These are phyloP conservation scores for Eremophila alpestris DNA, from an alignment of 2,797 vertebrate genomes.

Conservation along the genomic window DNA sequence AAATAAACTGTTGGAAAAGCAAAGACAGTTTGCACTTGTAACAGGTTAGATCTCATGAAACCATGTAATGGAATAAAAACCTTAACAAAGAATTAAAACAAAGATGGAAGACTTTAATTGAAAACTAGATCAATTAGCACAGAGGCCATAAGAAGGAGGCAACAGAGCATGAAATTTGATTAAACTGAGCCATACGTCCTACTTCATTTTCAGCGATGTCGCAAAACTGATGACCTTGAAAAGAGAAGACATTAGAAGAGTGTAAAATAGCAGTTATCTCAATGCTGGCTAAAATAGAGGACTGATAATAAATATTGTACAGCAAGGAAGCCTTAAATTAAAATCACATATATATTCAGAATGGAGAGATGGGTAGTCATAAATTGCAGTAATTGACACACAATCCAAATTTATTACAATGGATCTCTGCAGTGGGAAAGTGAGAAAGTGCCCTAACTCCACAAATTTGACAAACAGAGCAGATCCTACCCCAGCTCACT, in stretches of 20 bases:
- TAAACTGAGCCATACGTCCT: slow-evolving; percentile 75
- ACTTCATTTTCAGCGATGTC: slow-evolving; percentile 72
- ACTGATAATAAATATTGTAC: slow-evolving; percentile 67
- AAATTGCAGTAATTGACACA: slow-evolving; percentile 75
- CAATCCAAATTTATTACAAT: slow-evolving; percentile 75
- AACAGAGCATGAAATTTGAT: slow-evolving; percentile 82
- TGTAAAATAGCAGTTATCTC: slow-evolving; percentile 57
- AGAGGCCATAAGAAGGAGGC: slow-evolving; percentile 75
- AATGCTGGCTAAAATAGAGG: slow-evolving; percentile 42
- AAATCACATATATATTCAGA: slow-evolving; percentile 71
- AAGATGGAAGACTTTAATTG: slow-evolving; percentile 82
- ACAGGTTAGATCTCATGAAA: slow-evolving; percentile 64
- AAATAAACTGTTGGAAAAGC: slow-evolving; percentile 20
- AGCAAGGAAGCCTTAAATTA: slow-evolving; percentile 70
- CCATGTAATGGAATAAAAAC: slow-evolving; percentile 75
- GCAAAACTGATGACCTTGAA: slow-evolving; percentile 78
- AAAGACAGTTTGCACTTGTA: slow-evolving; percentile 21
- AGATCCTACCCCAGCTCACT: neutral
- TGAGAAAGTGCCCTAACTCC: slow-evolving; percentile 48
- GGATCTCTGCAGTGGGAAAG: slow-evolving; percentile 46
- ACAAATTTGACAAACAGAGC: slow-evolving; percentile 60
- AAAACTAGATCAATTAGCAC: slow-evolving; percentile 84
- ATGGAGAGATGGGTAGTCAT: slow-evolving; percentile 55
- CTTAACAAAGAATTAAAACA: slow-evolving; percentile 81
- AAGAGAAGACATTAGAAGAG: slow-evolving; percentile 63